Evolutionary conservation across 2,888 invertebrate species (phyloP).

Genomic region (Lydus trimaculatus): DNA sequence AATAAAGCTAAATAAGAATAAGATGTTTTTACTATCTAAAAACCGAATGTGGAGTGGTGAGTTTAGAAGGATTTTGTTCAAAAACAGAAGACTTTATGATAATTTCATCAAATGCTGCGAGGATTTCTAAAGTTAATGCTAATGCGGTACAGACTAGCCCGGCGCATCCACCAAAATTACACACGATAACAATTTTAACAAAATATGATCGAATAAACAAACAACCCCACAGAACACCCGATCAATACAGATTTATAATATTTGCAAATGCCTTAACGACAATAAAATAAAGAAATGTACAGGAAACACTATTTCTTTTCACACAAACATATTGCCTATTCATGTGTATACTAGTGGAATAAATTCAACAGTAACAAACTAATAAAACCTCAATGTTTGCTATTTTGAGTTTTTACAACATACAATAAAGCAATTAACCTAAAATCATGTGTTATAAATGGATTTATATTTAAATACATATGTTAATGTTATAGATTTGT

Average conservation of each 20-base stretch:
- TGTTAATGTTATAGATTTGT: background rate
- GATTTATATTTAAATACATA: background rate
- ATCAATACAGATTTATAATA: no score
- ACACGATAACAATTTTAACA: background rate
- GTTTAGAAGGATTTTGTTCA: no score
- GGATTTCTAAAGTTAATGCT: background rate
- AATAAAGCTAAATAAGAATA: no score
- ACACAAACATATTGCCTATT: background rate
- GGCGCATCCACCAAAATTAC: background rate
- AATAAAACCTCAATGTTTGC: background rate
- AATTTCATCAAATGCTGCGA: no score
- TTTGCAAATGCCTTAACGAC: no score
- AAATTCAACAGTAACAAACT: background rate
- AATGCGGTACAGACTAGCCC: background rate
- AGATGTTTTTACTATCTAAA: no score
- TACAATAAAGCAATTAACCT: background rate
- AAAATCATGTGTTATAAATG: background rate
- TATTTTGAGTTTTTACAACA: conserved; percentile 3
- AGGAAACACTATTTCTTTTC: no score
- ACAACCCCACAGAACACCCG: no score
- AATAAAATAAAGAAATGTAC: no score
- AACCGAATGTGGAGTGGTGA: no score
- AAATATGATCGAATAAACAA: no score
- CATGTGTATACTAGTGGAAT: background rate
- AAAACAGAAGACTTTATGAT: no score